A percentile compares a stretch with the other conserved stretches of the same genome.
Evolutionary conservation across 2,113 vertebrate species (phyloP).

Genomic region (Rhea americana): DNA sequence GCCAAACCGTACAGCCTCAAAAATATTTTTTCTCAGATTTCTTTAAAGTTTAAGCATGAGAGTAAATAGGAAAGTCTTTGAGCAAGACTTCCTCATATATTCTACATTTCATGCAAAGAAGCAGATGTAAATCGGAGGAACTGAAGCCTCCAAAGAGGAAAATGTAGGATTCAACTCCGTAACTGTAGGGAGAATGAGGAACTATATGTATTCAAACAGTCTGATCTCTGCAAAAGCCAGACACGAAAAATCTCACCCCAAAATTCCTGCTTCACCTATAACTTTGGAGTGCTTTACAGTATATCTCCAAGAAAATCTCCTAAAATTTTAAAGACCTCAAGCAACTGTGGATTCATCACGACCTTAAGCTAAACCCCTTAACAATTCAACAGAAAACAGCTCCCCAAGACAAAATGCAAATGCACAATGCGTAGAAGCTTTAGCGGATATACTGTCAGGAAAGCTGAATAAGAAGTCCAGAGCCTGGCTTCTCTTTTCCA

Average conservation of each 20-base stretch:
- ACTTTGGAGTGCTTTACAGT: rapidly evolving
- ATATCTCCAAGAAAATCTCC: not conserved
- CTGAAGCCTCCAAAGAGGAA: rapidly evolving
- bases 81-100: rapidly evolving
- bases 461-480: not conserved
- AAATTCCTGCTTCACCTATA: not conserved
- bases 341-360: rapidly evolving
- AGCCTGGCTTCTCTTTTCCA: not conserved
- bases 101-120: rapidly evolving
- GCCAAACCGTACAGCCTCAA: not conserved
- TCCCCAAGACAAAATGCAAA: not conserved
- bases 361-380: not conserved
- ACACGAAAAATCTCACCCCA: not conserved
- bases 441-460: not conserved
- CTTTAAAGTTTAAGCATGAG: not conserved
- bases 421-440: rapidly evolving
- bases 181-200: rapidly evolving
- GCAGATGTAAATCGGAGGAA: not conserved
- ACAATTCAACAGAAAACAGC: not conserved
- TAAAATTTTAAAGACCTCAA: not conserved
- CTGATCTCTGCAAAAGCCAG: not conserved
- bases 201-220: rapidly evolving
- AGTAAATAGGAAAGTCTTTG: not conserved
- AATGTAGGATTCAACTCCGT: rapidly evolving
- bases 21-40: rapidly evolving